phyloP scores from a whole-genome alignment of 2,113 vertebrate species.

The Centrocercus urophasianus region DNA sequence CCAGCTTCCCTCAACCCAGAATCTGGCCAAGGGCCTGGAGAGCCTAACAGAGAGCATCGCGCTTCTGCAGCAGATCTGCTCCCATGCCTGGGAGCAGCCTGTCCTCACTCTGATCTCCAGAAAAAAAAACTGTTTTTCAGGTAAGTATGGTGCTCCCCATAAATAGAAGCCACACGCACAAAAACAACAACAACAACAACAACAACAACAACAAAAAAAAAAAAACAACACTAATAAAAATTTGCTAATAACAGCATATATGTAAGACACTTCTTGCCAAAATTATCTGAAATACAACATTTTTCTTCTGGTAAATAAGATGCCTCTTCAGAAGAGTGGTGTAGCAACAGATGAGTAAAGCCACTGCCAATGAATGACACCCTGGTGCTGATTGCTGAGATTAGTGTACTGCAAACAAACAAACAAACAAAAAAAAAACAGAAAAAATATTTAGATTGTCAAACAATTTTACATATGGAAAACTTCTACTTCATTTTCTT shows the following conservation, averaged over 20 bases:
- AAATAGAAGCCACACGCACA: background rate
- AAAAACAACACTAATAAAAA: background rate
- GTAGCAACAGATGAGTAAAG: background rate
- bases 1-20: background rate
- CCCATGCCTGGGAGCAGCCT: background rate
- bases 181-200: background rate
- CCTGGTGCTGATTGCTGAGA: background rate
- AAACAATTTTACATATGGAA: background rate
- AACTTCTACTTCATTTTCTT: background rate
- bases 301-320: background rate
- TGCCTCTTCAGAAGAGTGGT: background rate
- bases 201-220: no score
- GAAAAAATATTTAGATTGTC: background rate
- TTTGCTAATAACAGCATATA: background rate
- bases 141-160: background rate
- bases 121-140: background rate
- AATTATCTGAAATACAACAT: background rate
- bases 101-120: background rate
- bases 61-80: background rate
- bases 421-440: background rate
- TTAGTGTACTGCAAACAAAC: background rate
- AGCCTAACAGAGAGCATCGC: rapidly evolving
- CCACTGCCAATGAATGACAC: rapidly evolving
- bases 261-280: background rate
- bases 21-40: rapidly evolving